These are phyloP conservation scores for Galago senegalensis DNA, from an alignment of 2,797 vertebrate genomes.

Conservation along the genomic window DNA sequence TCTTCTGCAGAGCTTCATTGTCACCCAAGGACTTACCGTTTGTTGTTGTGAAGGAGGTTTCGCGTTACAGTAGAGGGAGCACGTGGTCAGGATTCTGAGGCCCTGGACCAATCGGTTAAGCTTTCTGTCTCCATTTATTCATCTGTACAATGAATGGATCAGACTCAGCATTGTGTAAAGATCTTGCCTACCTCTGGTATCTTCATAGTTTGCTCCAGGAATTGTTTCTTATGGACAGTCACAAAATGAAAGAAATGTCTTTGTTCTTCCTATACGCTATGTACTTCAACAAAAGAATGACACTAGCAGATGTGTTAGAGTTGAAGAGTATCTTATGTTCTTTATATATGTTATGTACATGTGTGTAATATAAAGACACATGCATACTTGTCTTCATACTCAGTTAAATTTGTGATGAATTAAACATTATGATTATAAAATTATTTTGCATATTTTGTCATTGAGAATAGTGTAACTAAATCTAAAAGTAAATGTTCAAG, in stretches of 20 bases:
- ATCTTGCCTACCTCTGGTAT: neutral
- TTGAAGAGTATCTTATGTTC: neutral
- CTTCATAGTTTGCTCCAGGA: conserved; percentile 41
- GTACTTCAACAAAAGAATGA: conserved; percentile 10
- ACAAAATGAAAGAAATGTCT: conserved; percentile 18
- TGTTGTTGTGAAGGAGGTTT: neutral
- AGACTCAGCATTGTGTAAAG: neutral
- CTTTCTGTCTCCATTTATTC: neutral
- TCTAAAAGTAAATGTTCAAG: neutral
- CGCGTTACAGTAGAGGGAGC: neutral
- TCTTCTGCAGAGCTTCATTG: neutral
- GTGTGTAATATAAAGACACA: neutral
- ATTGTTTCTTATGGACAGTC: neutral
- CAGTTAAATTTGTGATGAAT: neutral
- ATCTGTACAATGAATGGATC: neutral
- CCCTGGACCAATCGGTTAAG: neutral
- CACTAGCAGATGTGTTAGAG: neutral
- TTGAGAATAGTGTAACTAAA: neutral
- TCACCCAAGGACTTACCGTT: neutral
- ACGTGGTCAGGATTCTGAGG: neutral
- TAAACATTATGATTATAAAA: neutral
- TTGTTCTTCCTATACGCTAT: neutral
- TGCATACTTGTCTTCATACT: too few relatives aligned
- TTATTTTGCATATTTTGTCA: neutral
- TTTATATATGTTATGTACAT: neutral